Conservation (phyloP, 2,888 invertebrate genomes). For the Ectemnius lituratus region DNA sequence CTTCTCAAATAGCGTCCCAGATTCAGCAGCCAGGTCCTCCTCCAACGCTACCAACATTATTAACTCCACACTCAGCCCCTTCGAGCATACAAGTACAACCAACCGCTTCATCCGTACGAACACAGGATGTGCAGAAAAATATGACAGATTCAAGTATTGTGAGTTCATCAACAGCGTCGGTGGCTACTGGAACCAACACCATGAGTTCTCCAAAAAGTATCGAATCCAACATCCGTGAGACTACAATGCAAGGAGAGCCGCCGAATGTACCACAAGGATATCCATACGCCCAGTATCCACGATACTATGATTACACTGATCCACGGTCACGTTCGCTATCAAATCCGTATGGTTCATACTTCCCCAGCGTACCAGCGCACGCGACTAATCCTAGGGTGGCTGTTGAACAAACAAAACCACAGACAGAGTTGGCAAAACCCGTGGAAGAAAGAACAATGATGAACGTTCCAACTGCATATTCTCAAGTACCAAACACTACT, state of each 20-base stretch:
- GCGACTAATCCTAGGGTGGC: constrained; percentile 60
- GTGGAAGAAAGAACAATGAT: constrained; percentile 57
- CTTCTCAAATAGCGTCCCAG: constrained; percentile 39
- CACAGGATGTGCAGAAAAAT: constrained; percentile 46
- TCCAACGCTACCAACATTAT: constrained; percentile 29
- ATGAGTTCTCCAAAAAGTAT: constrained; percentile 50
- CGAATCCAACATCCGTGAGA: constrained; percentile 56
- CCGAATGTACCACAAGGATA: constrained; percentile 70
- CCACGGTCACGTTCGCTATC: constrained; percentile 70
- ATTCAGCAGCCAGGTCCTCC: constrained; percentile 31
- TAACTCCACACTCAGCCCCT: constrained; percentile 42
- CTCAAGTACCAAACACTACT: constrained; percentile 59
- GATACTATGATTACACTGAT: constrained; percentile 73
- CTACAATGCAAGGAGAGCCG: constrained; percentile 49
- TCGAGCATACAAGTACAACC: constrained; percentile 47
- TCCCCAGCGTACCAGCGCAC: constrained; percentile 68
- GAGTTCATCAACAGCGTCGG: constrained; percentile 38
- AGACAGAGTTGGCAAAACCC: constrained; percentile 53
- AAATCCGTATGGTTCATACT: constrained; percentile 72
- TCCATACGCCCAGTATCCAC: constrained; percentile 74
- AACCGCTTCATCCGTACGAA: constrained; percentile 44
- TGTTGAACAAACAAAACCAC: constrained; percentile 55
- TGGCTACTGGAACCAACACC: constrained; percentile 52
- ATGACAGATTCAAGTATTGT: constrained; percentile 39
- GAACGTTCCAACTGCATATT: constrained; percentile 57